Base-by-base conservation (phyloP, 2,888 invertebrate species). In the Atethmia centrago region DNA sequence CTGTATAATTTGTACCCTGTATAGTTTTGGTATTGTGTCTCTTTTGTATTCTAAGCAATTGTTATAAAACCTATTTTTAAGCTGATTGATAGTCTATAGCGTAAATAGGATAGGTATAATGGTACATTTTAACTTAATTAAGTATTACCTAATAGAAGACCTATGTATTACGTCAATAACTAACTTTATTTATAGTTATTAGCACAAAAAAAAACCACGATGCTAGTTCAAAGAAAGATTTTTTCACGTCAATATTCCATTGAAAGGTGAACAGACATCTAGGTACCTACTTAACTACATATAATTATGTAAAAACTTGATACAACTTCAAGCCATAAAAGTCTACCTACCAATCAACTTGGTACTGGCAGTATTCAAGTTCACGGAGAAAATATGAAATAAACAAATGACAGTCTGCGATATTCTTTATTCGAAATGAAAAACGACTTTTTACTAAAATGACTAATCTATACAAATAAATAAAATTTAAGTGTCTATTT, bases 91-190 rank as follows among this genome's bases (percentile, higher is more conserved):
- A 68, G 73, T 53, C 19, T 63, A 45, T 47, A 55, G 7, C 49
- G 21, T 65, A 14, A 31, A 3, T 45, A 28, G 8, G 14, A 62
- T 31, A 40, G 12, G 10, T 19, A 21, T 4, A 51, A 51, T 12
- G 36, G 10, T 28, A 61, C 28, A 62, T 81, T 81, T 78, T 81
- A 56, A 75, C 62, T 47, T 62, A 56, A 80, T 66, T 55, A 80
- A 31, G 80, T 14, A 31, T 79, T 31, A 49, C 21, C 0, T 71
- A 55, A 71, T 47, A 47, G 10, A 58, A 40, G 4, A 14, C 14
- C 19, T 28, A n/a, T 14, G 3, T 42, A 12, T 47, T 53, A 28
- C 16, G 45, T n/a, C n/a, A 45, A 40, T 28, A 42, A 1, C 9
- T 55, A 21, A 42, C 53, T 47, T 31, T 25, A 47, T 61, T 69